Evolutionary conservation across 2,888 invertebrate genomes (phyloP).

Genomic region (Mycalesis mineus): DNA sequence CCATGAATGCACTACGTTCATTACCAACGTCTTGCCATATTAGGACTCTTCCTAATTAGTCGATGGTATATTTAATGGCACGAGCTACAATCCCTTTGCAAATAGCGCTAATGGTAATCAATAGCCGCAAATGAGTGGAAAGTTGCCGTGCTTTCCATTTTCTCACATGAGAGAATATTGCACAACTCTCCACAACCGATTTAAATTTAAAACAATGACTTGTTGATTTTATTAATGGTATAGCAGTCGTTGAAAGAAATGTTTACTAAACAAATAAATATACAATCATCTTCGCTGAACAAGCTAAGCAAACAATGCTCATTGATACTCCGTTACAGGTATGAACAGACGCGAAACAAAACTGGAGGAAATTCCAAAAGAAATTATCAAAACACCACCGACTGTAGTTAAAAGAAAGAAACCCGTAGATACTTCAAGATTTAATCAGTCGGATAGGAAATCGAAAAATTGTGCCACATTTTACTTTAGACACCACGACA

Average conservation of each 20-base stretch:
- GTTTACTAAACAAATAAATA: slow-evolving; percentile 45
- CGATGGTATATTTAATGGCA: slow-evolving; percentile 21
- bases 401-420: slow-evolving; percentile 73
- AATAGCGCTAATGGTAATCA: slow-evolving; percentile 27
- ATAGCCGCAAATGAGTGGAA: slow-evolving; percentile 29
- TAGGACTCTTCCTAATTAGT: slow-evolving; percentile 15
- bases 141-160: slow-evolving; percentile 39
- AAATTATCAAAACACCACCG: slow-evolving; percentile 57
- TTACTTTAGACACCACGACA: slow-evolving; percentile 92
- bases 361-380: slow-evolving; percentile 43
- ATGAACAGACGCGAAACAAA: slow-evolving; percentile 45
- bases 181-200: slow-evolving; percentile 34
- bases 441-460: slow-evolving; percentile 85
- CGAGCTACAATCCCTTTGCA: slow-evolving; percentile 27
- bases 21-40: slow-evolving; percentile 4
- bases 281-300: slow-evolving; percentile 24
- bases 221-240: slow-evolving; percentile 37
- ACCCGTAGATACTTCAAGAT: slow-evolving; percentile 78
- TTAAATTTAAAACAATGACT: slow-evolving; percentile 51
- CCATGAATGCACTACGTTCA: neutral
- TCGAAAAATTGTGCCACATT: slow-evolving; percentile 90
- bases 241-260: slow-evolving; percentile 35
- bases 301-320: slow-evolving; percentile 28
- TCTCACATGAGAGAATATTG: slow-evolving; percentile 35
- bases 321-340: slow-evolving; percentile 47